Evolutionary conservation across 2,113 vertebrate genomes (phyloP), one percentile per base, ranked within the genome.

Genomic region (Ciconia boyciana): DNA sequence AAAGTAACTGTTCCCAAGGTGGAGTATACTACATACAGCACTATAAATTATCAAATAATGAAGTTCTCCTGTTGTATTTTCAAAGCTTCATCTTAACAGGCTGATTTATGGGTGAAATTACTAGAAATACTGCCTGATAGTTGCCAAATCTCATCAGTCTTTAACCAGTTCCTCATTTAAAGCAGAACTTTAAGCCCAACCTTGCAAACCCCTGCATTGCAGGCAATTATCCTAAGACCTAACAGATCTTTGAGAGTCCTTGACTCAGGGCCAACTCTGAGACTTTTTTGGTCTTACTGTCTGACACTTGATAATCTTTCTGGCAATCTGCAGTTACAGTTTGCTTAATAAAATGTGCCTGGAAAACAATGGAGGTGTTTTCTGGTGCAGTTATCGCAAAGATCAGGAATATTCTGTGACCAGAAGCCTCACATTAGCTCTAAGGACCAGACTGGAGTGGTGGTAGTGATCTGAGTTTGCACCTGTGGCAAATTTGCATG

Each of bases 1-100:
- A 97, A 95, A 96, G 87, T 92, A 96, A 83, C 89, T 93, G 89
- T 95, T 96, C 96, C 94, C 84, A 90, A 97, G 92, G 95, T 96
- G 89, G 85, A 95, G 65, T 65, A 39, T 89, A 58, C 90, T 90
- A 48, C 75, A 51, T 76, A 49, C 46, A 93, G 81, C 77, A 44
- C 75, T 88, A 85, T 93, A 91, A 97, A 96, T 96, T 94, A 94
- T 79, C 87, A 90, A 96, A 95, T 94, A 94, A 97, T 89, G 61
- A 97, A 94, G 85, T 96, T 94, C 89, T 95, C 94, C 92, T 90
- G 81, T 88, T 96, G 77, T 95, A 68, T 58, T 97, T 97, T 96
- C 83, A 94, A 96, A 94, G 93, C 66, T 84, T 94, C 89, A 93
- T 95, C 93, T 82, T 95, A 94, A 83, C 90, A 91, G 80, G 34